A percentile compares a stretch with the other conserved stretches of the same genome.
Conservation (phyloP, 2,797 vertebrate genomes). For the Mormyrops attenuatus region DNA sequence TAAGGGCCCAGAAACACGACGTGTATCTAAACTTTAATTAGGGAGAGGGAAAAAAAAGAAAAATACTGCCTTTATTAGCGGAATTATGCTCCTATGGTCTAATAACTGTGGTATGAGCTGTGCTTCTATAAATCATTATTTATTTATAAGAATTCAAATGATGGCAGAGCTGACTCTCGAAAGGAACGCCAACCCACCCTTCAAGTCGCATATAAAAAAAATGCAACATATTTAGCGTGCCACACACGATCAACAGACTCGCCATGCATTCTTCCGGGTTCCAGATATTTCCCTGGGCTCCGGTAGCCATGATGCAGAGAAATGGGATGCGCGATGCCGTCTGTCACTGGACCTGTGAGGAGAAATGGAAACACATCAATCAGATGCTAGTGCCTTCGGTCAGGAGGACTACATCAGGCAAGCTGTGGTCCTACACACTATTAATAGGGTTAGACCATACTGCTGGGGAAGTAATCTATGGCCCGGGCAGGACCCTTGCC, state of each 20-base stretch:
- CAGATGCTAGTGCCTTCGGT: constrained; percentile 19
- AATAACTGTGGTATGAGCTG: background rate
- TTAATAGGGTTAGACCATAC: constrained; percentile 38
- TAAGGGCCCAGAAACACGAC: background rate
- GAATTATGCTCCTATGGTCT: background rate
- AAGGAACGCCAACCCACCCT: background rate
- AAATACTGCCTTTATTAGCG: background rate
- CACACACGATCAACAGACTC: background rate
- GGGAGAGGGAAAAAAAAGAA: background rate
- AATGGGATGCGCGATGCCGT: background rate
- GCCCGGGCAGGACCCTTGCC: constrained; percentile 27
- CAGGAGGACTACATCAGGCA: constrained; percentile 37
- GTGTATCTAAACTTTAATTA: background rate
- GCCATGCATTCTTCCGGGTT: background rate
- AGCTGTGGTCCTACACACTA: constrained; percentile 28
- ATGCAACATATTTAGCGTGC: background rate
- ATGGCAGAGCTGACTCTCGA: background rate
- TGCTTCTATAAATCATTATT: background rate
- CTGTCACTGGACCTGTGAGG: background rate
- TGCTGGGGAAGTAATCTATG: constrained; percentile 37
- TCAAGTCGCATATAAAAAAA: background rate
- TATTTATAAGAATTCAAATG: background rate
- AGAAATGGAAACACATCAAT: constrained; percentile 42
- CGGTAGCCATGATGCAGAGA: background rate
- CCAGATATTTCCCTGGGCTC: background rate